These are phyloP conservation scores for Pampus argenteus DNA, from an alignment of 2,797 vertebrate genomes.

Conservation along the genomic window DNA sequence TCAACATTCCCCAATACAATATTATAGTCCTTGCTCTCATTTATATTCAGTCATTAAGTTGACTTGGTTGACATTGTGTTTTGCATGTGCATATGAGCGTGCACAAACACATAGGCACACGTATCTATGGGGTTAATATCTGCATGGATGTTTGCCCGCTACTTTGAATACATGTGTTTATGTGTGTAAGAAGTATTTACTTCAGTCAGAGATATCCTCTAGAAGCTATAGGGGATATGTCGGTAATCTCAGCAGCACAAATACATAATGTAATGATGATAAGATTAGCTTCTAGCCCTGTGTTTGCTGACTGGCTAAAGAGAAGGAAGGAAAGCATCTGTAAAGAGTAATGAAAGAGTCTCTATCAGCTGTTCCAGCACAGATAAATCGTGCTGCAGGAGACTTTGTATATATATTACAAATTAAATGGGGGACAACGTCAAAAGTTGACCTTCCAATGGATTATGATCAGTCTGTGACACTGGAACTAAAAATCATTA, in stretches of 20 bases:
- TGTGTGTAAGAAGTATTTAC: constrained; percentile 63
- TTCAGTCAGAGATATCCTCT: constrained; percentile 59
- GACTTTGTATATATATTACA: constrained; percentile 80
- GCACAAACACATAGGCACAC: not conserved
- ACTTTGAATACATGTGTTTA: constrained; percentile 41
- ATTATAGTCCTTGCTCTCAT: constrained; percentile 36
- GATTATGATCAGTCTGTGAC: constrained; percentile 44
- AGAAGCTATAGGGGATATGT: constrained; percentile 58
- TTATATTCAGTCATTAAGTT: constrained; percentile 51
- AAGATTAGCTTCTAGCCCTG: constrained; percentile 67
- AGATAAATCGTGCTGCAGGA: constrained; percentile 64
- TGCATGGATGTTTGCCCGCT: constrained; percentile 21
- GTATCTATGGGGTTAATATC: constrained; percentile 2
- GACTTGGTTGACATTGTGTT: constrained; percentile 25
- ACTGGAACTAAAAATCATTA: constrained; percentile 42
- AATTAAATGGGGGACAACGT: constrained; percentile 71
- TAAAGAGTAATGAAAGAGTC: constrained; percentile 72
- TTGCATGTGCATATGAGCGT: not conserved
- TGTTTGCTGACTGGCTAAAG: constrained; percentile 78
- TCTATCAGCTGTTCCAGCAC: constrained; percentile 65
- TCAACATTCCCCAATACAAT: constrained; percentile 40
- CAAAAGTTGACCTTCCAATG: constrained; percentile 56
- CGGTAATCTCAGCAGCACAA: constrained; percentile 72
- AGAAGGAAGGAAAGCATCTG: constrained; percentile 55
- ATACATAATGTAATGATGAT: constrained; percentile 79